Evolutionary conservation across 2,113 vertebrate genomes (phyloP).

Genomic region (Stegastes partitus): DNA sequence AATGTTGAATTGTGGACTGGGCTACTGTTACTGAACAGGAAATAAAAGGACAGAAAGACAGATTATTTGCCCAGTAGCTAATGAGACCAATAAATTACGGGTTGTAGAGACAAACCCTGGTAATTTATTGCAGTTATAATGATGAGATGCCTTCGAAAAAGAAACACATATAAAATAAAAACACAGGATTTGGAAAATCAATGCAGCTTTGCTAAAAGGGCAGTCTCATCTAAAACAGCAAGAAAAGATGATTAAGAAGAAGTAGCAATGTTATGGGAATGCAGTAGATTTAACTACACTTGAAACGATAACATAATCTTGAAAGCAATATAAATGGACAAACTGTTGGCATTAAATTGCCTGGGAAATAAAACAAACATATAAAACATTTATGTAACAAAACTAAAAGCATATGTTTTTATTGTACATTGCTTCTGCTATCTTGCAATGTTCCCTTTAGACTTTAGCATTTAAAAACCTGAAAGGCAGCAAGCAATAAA

Average conservation of each 20-base stretch:
- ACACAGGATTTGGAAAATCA: conserved; percentile 63
- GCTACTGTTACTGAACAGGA: conserved; percentile 76
- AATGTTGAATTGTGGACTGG: conserved; percentile 90
- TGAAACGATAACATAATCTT: conserved; percentile 19
- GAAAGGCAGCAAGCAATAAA: conserved; percentile 12
- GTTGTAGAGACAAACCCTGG: conserved; percentile 83
- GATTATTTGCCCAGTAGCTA: conserved; percentile 93
- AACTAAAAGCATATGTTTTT: conserved; percentile 1
- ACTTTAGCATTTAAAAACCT: conserved; percentile 10
- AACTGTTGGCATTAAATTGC: conserved; percentile 38
- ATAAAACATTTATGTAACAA: conserved; percentile 9
- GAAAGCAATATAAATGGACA: conserved; percentile 34
- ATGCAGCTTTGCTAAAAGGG: conserved; percentile 92
- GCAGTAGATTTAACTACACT: conserved; percentile 6
- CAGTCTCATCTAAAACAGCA: conserved; percentile 66
- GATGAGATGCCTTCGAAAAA: conserved; percentile 93
- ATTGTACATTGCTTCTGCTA: conserved; percentile 14
- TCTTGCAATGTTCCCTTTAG: conserved; percentile 3
- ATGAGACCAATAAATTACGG: conserved; percentile 99
- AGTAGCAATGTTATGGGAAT: conserved; percentile 17
- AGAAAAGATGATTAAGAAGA: conserved; percentile 17
- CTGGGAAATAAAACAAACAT: conserved; percentile 7
- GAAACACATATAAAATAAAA: conserved; percentile 58
- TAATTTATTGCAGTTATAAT: conserved; percentile 97
- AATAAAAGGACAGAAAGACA: conserved; percentile 82